Conservation (phyloP, 2,113 vertebrate genomes). For the Myrmecophaga tridactyla region DNA sequence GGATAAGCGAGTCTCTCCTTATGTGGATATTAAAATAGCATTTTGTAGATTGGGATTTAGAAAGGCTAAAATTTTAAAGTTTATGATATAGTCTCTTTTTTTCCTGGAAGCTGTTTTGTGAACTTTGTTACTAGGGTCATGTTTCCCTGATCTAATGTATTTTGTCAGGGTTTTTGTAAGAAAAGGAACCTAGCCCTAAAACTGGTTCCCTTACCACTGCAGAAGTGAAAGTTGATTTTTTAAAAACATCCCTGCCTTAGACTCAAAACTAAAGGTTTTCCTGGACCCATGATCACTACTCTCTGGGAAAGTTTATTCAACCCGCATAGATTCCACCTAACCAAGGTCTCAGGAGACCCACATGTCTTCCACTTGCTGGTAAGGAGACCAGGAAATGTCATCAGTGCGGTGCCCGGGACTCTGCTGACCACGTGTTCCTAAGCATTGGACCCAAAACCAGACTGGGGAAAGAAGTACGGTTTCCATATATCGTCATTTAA, state of each 20-base stretch:
- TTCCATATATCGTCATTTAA: background rate
- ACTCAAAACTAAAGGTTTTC: background rate
- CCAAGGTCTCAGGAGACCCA: background rate
- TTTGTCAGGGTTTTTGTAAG: background rate
- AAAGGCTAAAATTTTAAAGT: background rate
- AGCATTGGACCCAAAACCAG: background rate
- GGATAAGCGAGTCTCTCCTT: background rate
- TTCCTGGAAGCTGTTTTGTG: background rate
- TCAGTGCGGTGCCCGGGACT: background rate
- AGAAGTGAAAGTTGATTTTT: background rate
- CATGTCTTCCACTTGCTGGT: background rate
- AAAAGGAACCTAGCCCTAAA: background rate
- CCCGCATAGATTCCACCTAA: background rate
- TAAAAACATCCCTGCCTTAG: background rate
- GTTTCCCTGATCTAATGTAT: background rate
- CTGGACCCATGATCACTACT: background rate
- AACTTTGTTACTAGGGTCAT: background rate
- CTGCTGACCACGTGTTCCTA: background rate
- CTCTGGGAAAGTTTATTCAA: background rate
- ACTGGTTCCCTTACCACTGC: background rate
- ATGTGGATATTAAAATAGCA: slow-evolving; percentile 3
- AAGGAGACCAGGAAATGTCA: background rate
- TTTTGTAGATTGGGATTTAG: slow-evolving; percentile 10
- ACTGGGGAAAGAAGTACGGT: background rate
- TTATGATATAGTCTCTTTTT: background rate